A percentile compares a stretch with the other conserved stretches of the same genome.
Conservation (phyloP, 2,797 vertebrate species). For the Heterohyrax brucei region DNA sequence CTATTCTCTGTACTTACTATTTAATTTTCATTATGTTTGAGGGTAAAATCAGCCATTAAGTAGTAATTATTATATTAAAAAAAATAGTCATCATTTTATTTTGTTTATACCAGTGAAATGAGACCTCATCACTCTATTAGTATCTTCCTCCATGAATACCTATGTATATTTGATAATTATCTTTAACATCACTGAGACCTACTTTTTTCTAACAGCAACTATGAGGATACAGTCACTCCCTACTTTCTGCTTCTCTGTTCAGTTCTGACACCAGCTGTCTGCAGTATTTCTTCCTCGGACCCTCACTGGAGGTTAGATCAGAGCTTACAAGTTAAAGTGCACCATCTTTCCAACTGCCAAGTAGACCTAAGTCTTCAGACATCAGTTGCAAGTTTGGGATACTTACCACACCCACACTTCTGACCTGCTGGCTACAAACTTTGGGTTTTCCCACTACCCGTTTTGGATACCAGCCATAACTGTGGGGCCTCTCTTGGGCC, state of each 20-base stretch:
- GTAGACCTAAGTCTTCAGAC: too few relatives aligned
- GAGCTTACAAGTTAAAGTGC: too few relatives aligned
- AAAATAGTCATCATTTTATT: background rate
- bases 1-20: background rate
- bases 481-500: too few relatives aligned
- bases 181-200: background rate
- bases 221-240: background rate
- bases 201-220: background rate
- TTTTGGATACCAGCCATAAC: too few relatives aligned
- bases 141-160: background rate
- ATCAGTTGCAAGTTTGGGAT: too few relatives aligned
- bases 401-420: background rate
- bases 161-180: slow-evolving; percentile 22
- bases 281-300: too few relatives aligned
- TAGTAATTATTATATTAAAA: background rate
- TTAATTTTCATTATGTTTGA: slow-evolving; percentile 53
- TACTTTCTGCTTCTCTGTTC: background rate
- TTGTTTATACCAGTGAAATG: slow-evolving; percentile 39
- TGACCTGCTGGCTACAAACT: background rate
- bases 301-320: too few relatives aligned
- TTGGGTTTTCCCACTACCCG: too few relatives aligned
- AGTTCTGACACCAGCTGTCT: too few relatives aligned
- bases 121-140: background rate
- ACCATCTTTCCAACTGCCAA: too few relatives aligned
- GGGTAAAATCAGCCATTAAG: slow-evolving; percentile 31